phyloP scores from a whole-genome alignment of 2,113 vertebrate species.

The Ceratotherium simum region DNA sequence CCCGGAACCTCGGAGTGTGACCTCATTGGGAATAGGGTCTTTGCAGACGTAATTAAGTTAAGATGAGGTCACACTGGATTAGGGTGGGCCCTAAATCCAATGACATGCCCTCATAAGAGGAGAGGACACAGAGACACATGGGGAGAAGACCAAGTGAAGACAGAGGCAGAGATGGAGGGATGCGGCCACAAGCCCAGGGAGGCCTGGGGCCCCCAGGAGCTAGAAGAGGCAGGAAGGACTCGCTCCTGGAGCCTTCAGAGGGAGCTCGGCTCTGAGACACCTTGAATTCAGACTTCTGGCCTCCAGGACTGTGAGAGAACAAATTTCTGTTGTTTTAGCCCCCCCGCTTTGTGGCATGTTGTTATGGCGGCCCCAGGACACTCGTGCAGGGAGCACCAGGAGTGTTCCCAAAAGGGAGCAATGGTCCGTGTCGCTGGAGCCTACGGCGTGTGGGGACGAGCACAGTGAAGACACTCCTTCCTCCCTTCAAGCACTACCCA shows the following conservation, averaged over 20 bases:
- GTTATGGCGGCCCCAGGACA: not conserved
- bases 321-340: no score
- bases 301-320: not conserved
- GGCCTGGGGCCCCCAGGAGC: not conserved
- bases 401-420: not conserved
- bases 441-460: rapidly evolving
- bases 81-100: not conserved
- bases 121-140: not conserved
- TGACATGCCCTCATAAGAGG: not conserved
- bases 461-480: not conserved
- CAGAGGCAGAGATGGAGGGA: not conserved
- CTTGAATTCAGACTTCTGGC: not conserved
- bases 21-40: not conserved
- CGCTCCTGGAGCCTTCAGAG: not conserved
- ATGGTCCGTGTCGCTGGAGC: not conserved
- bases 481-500: no score
- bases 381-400: no score
- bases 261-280: not conserved
- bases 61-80: not conserved
- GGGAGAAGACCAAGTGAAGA: not conserved
- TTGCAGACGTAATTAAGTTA: not conserved
- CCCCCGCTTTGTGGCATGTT: rapidly evolving
- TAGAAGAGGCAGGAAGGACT: not conserved
- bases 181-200: not conserved
- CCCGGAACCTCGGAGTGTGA: not conserved